A percentile compares a stretch with the other conserved stretches of the same genome.
Evolutionary conservation across 1,140 invertebrate species (phyloP).

Genomic region (Magallana ariakensis): DNA sequence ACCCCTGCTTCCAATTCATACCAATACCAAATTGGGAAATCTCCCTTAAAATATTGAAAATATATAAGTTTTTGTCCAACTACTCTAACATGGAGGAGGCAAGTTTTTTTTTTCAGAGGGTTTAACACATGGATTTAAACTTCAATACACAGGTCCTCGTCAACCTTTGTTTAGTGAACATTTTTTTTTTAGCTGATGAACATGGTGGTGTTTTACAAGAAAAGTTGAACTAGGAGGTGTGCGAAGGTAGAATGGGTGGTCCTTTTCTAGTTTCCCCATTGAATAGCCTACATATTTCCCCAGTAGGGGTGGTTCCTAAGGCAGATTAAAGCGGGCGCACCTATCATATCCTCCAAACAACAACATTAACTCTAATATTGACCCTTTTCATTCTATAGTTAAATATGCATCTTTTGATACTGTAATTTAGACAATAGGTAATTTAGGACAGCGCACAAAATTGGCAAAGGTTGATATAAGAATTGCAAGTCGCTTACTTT

Average conservation of each 20-base stretch:
- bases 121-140: neutral
- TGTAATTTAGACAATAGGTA: constrained; percentile 41
- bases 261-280: constrained; percentile 40
- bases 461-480: constrained; percentile 35
- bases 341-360: constrained; percentile 43
- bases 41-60: neutral
- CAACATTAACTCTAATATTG: constrained; percentile 43
- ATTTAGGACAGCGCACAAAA: neutral
- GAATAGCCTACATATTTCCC: constrained; percentile 27
- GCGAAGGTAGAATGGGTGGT: constrained; percentile 28
- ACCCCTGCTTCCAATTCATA: too few relatives aligned
- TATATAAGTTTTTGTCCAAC: neutral
- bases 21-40: neutral
- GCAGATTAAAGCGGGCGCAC: constrained; percentile 17
- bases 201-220: neutral
- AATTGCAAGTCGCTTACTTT: neutral
- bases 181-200: neutral
- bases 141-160: neutral
- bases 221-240: constrained; percentile 42
- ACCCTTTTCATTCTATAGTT: neutral
- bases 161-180: neutral
- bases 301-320: constrained; percentile 39
- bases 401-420: constrained; percentile 42
- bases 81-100: neutral
- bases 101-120: neutral